A percentile compares a stretch with the other conserved stretches of the same genome.
Conservation (phyloP, 2,888 invertebrate genomes). For the Cacoxenus indagator region DNA sequence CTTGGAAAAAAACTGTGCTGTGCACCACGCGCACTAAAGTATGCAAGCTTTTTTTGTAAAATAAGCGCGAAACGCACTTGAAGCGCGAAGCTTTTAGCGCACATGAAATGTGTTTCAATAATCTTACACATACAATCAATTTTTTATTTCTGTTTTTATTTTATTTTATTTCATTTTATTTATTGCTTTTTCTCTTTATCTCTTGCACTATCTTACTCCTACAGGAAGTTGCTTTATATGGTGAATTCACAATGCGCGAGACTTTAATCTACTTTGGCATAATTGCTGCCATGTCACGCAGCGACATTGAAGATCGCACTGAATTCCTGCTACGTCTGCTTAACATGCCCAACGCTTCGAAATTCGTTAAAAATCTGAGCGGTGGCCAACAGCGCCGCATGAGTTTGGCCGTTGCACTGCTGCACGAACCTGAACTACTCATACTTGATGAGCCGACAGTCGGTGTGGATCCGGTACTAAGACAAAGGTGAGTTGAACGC, state of each 20-base stretch:
- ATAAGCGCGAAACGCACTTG: too few species aligned
- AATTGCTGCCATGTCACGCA: constrained; percentile 81
- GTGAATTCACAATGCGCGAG: constrained; percentile 84
- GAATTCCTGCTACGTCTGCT: constrained; percentile 80
- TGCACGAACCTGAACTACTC: constrained; percentile 90
- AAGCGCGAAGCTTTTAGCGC: neutral
- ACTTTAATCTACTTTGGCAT: constrained; percentile 88
- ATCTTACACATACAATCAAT: too few species aligned
- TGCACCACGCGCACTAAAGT: constrained; percentile 13
- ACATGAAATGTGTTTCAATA: neutral
- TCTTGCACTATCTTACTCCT: neutral
- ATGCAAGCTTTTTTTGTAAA: constrained; percentile 30
- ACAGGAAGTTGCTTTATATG: constrained; percentile 82
- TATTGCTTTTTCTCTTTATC: neutral
- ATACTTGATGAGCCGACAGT: constrained; percentile 95
- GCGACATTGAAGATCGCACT: constrained; percentile 78
- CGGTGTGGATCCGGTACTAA: constrained; percentile 90
- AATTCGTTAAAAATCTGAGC: constrained; percentile 84
- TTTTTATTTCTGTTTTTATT: too few species aligned
- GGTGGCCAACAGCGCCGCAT: constrained; percentile 93
- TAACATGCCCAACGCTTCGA: constrained; percentile 73
- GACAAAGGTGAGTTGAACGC: constrained; percentile 76
- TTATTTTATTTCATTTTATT: neutral
- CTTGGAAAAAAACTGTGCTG: too few species aligned
- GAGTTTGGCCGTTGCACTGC: constrained; percentile 87